Evolutionary conservation across 2,888 invertebrate species (phyloP).

Genomic region (Oscheius onirici): DNA sequence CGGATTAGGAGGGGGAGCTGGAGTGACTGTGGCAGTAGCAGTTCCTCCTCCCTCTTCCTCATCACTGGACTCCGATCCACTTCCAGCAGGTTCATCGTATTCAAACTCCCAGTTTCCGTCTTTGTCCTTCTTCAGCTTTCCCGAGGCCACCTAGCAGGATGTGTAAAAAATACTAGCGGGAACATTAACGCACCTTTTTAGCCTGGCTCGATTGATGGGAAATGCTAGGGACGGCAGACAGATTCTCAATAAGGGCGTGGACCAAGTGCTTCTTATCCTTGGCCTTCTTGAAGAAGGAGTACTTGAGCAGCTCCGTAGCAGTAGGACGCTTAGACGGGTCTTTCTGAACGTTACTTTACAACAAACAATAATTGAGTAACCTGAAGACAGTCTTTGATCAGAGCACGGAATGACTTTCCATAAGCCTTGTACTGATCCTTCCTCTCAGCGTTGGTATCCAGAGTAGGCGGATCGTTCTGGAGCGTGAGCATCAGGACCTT

Average conservation of each 20-base stretch:
- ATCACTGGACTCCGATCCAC: constrained; percentile 38
- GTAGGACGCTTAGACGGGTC: constrained; percentile 79
- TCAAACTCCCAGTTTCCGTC: constrained; percentile 71
- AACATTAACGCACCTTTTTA: constrained; percentile 53
- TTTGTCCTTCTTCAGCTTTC: constrained; percentile 68
- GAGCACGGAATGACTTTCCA: constrained; percentile 94
- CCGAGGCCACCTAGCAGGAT: constrained; percentile 66
- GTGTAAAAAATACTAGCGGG: too few species aligned
- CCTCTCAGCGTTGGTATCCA: constrained; percentile 93
- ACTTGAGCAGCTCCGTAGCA: constrained; percentile 92
- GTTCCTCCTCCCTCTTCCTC: constrained; percentile 29
- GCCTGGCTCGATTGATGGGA: constrained; percentile 41
- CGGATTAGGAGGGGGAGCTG: constrained; percentile 7
- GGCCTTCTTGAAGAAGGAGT: constrained; percentile 96
- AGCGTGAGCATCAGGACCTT: constrained; percentile 95
- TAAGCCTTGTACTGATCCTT: constrained; percentile 91
- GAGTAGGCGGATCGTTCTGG: constrained; percentile 94
- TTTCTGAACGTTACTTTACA: constrained; percentile 55
- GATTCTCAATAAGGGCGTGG: constrained; percentile 70
- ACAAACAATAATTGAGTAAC: constrained; percentile 74
- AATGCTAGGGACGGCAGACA: constrained; percentile 61
- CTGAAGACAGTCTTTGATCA: constrained; percentile 94
- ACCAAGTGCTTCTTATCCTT: constrained; percentile 73
- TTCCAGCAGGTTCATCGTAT: constrained; percentile 61
- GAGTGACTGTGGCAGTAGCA: not conserved